A percentile compares a stretch with the other conserved stretches of the same genome.
These are phyloP conservation scores for Carcina quercana DNA, from an alignment of 2,888 invertebrate species.

Conservation along the genomic window DNA sequence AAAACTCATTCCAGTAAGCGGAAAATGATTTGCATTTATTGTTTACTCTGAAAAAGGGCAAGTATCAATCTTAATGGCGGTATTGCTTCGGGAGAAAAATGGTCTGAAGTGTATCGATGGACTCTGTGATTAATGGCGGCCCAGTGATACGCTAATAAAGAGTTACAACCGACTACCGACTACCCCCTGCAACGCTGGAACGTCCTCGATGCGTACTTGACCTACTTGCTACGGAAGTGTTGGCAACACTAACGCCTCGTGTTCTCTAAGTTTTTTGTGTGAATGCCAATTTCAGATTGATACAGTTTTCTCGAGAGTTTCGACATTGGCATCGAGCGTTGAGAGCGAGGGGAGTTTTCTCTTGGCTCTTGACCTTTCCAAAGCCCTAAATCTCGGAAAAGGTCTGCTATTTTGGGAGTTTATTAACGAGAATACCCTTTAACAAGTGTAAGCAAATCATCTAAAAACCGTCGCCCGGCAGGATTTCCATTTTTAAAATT, in stretches of 20 bases:
- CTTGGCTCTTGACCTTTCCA: too few species aligned
- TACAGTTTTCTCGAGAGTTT: not conserved
- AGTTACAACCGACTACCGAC: slow-evolving; percentile 29
- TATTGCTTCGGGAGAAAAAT: slow-evolving; percentile 23
- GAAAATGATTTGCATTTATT: slow-evolving; percentile 35
- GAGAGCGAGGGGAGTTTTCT: too few species aligned
- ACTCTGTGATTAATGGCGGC: slow-evolving; percentile 48
- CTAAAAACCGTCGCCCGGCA: too few species aligned
- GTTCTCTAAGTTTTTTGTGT: slow-evolving; percentile 19
- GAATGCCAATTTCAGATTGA: slow-evolving; percentile 1
- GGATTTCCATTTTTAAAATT: too few species aligned
- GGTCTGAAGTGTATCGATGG: slow-evolving; percentile 38
- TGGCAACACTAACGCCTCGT: slow-evolving; percentile 34
- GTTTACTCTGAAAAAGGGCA: slow-evolving; percentile 33
- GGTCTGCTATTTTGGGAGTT: too few species aligned
- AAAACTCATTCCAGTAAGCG: slow-evolving; percentile 14
- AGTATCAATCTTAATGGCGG: slow-evolving; percentile 30
- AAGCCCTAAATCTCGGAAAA: too few species aligned
- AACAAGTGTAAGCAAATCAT: too few species aligned
- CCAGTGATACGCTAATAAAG: slow-evolving; percentile 52
- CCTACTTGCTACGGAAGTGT: slow-evolving; percentile 46
- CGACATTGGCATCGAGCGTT: too few species aligned
- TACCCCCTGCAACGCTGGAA: slow-evolving; percentile 31
- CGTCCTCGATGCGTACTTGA: slow-evolving; percentile 60
- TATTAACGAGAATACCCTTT: too few species aligned